Percentiles rank a stretch among this genome's conserved stretches.
Conservation (phyloP, 35 echinoderm and acorn worm genomes). For the Ptychodera flava region DNA sequence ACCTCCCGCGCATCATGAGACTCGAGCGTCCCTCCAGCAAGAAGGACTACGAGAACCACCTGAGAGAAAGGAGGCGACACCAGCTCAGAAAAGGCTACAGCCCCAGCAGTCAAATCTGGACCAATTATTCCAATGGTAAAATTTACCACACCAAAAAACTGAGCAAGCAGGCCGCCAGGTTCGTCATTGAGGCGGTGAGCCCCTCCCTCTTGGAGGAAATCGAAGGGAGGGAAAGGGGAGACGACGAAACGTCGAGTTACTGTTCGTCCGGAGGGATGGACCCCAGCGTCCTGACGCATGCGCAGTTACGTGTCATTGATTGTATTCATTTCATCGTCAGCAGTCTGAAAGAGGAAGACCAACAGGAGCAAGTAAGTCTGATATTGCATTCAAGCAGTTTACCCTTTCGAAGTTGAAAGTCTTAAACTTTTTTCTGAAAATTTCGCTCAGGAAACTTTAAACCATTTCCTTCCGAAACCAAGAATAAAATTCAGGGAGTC, state of each 20-base stretch:
- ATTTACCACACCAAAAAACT: constrained; percentile 34
- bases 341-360: constrained; percentile 43
- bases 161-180: constrained; percentile 7
- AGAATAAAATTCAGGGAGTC: no score
- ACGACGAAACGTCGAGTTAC: background rate
- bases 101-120: background rate
- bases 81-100: background rate
- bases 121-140: constrained; percentile 13
- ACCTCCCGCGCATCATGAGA: background rate
- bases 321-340: constrained; percentile 49
- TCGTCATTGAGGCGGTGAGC: constrained; percentile 6
- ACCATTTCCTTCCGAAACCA: no score
- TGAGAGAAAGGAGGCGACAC: background rate
- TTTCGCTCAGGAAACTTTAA: no score
- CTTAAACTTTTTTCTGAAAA: no score
- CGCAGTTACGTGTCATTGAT: constrained; percentile 18
- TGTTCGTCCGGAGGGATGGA: constrained; percentile 17
- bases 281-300: background rate
- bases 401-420: background rate
- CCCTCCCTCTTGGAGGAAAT: constrained; percentile 67
- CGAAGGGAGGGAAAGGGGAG: constrained; percentile 39
- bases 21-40: background rate
- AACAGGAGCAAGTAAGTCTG: constrained; percentile 47
- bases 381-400: no score
- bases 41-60: background rate